Conservation (phyloP, 2,113 vertebrate genomes). For the Antechinus flavipes region DNA sequence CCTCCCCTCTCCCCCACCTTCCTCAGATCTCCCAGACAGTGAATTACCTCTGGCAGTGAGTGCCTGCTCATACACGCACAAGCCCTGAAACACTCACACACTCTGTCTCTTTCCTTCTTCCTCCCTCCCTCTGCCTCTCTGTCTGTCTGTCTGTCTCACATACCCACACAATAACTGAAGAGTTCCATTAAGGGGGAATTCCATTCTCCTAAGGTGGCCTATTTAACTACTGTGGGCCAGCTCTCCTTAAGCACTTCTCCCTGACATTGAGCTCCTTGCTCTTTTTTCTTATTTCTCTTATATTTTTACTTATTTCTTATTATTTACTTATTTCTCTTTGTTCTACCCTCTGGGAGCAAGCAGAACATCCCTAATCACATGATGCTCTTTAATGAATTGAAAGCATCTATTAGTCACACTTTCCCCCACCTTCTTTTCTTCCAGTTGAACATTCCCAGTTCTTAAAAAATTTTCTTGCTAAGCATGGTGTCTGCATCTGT, state of each 20-base stretch:
- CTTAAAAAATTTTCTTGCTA: not conserved
- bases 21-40: no score
- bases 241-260: not conserved
- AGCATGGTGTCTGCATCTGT: not conserved
- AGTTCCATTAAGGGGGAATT: not conserved
- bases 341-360: no score
- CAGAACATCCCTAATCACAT: not conserved
- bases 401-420: not conserved
- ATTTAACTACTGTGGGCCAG: not conserved
- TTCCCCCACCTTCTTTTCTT: not conserved
- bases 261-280: no score
- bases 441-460: not conserved
- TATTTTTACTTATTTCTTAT: no score
- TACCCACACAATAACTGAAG: not conserved
- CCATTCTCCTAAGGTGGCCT: not conserved
- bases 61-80: not conserved
- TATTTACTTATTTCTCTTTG: no score
- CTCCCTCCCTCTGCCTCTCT: no score
- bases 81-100: not conserved
- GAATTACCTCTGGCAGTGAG: no score
- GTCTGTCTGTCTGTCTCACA: not conserved
- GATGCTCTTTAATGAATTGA: not conserved
- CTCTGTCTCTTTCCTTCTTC: no score
- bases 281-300: no score
- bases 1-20: no score